Percentiles rank a stretch among this genome's conserved stretches.
Evolutionary conservation across 37 sponge, comb jelly and placozoan genomes (phyloP).

Genomic region (Theonella swinhoei): DNA sequence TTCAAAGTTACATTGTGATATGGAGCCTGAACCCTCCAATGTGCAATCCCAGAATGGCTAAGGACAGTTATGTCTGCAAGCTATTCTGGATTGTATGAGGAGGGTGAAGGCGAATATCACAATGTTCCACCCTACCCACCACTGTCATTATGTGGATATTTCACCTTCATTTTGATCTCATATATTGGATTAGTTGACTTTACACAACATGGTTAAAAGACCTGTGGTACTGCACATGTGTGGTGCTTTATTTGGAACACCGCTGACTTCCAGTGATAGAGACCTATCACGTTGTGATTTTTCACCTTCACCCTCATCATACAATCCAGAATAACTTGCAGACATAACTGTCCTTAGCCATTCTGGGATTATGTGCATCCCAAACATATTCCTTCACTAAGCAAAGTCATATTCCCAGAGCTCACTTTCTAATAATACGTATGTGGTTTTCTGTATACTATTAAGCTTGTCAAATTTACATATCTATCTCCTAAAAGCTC

Average conservation of each 20-base stretch:
- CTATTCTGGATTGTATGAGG: constrained; percentile 27
- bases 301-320: too few species aligned
- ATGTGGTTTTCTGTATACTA: too few species aligned
- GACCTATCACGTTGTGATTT: too few species aligned
- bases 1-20: constrained; percentile 33
- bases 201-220: not conserved
- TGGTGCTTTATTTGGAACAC: not conserved
- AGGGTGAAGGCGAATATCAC: constrained; percentile 1
- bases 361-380: too few species aligned
- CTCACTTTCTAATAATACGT: too few species aligned
- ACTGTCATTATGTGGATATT: not conserved
- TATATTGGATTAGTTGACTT: not conserved
- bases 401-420: too few species aligned
- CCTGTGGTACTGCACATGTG: not conserved
- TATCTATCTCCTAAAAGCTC: too few species aligned
- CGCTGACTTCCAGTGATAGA: too few species aligned
- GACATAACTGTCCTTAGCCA: too few species aligned
- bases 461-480: too few species aligned
- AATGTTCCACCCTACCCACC: not conserved
- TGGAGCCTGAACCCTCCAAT: constrained; percentile 10
- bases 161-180: not conserved
- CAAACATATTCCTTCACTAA: too few species aligned
- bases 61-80: not conserved
- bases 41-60: constrained; percentile 27
- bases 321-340: too few species aligned